phyloP scores from a whole-genome alignment of 2,888 invertebrate species.

The Ectemnius lituratus region DNA sequence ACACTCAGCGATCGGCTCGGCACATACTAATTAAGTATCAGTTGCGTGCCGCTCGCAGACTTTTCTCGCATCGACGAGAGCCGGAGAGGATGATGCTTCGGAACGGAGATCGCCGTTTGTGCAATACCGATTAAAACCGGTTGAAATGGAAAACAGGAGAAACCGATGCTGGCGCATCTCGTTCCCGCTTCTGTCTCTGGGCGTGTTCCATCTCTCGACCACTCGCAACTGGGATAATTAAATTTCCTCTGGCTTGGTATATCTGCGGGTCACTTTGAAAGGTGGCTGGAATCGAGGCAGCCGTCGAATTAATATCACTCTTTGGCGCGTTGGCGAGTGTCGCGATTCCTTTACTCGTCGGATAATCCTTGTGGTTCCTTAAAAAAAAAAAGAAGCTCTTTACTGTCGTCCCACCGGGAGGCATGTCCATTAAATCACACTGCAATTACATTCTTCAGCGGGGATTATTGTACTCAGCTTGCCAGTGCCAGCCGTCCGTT shows the following conservation, averaged over 20 bases:
- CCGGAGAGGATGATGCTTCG: too few relatives aligned
- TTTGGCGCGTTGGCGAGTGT: conserved; percentile 8
- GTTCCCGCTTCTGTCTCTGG: conserved; percentile 12
- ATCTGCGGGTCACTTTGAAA: conserved; percentile 29
- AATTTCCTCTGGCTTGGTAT: conserved; percentile 22
- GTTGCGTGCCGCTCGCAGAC: too few relatives aligned
- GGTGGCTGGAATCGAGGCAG: conserved; percentile 34
- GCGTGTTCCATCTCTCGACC: background rate
- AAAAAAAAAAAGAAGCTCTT: conserved; percentile 31
- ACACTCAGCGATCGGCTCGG: too few relatives aligned
- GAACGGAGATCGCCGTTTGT: conserved; percentile 29
- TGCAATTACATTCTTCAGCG: conserved; percentile 59
- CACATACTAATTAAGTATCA: too few relatives aligned
- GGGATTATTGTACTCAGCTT: conserved; percentile 49
- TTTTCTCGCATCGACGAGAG: too few relatives aligned
- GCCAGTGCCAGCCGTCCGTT: too few relatives aligned
- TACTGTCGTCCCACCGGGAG: conserved; percentile 41
- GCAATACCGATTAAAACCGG: conserved; percentile 38
- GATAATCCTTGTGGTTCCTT: conserved; percentile 50
- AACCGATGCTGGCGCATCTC: conserved; percentile 21
- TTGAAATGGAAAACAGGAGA: conserved; percentile 29
- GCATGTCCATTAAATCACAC: conserved; percentile 55
- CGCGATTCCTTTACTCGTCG: conserved; percentile 29
- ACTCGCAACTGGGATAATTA: conserved; percentile 32
- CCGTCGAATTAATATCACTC: conserved; percentile 39